Conservation (phyloP, 2,797 vertebrate genomes). For the Oreonectes daqikongensis region DNA sequence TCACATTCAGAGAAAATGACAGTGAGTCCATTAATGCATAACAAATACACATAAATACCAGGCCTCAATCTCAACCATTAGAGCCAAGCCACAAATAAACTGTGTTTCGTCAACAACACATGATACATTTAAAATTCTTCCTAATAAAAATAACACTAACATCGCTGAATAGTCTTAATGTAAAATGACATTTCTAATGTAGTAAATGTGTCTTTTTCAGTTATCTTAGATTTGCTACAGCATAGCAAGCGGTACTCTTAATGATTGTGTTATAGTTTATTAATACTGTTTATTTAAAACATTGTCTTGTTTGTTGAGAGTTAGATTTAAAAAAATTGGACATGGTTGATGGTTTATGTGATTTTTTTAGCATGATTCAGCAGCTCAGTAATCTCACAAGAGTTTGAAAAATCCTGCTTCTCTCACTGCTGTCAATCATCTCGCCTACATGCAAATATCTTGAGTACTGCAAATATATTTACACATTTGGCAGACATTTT, state of each 20-base stretch:
- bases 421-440: conserved; percentile 23
- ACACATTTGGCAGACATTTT: no score
- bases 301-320: no score
- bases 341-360: no score
- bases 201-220: neutral
- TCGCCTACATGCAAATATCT: neutral
- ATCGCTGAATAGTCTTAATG: neutral
- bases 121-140: neutral
- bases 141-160: conserved; percentile 7
- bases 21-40: conserved; percentile 11
- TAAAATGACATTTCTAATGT: neutral
- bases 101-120: neutral
- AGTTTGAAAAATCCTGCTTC: neutral
- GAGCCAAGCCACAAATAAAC: neutral
- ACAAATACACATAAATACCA: conserved; percentile 6
- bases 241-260: no score
- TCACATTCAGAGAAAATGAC: conserved; percentile 22
- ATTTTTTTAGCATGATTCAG: conserved; percentile 13
- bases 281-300: no score
- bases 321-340: no score
- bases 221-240: neutral
- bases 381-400: conserved; percentile 7
- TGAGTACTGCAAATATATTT: no score
- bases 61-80: neutral
- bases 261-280: no score